Evolutionary conservation across 2,888 invertebrate genomes (phyloP), one percentile per base, ranked within the genome.

Genomic region (Brenthis ino): DNA sequence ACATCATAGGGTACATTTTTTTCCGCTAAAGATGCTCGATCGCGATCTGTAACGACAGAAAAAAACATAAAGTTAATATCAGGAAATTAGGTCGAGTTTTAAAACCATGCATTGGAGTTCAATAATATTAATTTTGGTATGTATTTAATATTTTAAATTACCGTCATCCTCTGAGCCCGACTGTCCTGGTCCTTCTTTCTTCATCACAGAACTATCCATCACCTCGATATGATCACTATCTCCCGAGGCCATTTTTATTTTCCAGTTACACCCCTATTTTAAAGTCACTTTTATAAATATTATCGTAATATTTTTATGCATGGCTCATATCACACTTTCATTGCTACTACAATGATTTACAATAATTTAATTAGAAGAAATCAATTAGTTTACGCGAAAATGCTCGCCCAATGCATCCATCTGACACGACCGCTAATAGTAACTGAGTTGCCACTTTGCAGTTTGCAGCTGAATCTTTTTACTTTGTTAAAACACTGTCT

Each of bases 211-310:
- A 86, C 94, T 94, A 90, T 96, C 96, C 91, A 95, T 91, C 76
- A 91, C 94, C 94, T 96, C 96, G 85, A 97, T 96, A 87, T 95
- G 95, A 93, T 96, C 96, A 86, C 95, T 95, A 93, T 96, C 96
- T 86, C 96, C 96, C 91, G 96, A 96, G 94, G 96, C 97, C 97
- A 97, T 97, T 89, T 93, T 93, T 87, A 83, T 85, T 89, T 86
- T 82, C 82, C 77, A 84, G 81, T 84, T 87, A 89, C 90, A 91
- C 88, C 90, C 89, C 87, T 88, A 88, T 86, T 88, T 88, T 85
- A 79, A 84, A 85, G 89, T 89, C 85, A 85, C 82, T 83, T 71
- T 76, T 74, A 80, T 81, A 71, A 85, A 82, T 83, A 70, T 83
- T 79, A 82, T 82, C 86, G 87, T 86, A 87, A 84, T 82, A 85